A percentile compares a stretch with the other conserved stretches of the same genome.
Conservation (phyloP, 2,888 invertebrate genomes). For the Pandemis heparana region DNA sequence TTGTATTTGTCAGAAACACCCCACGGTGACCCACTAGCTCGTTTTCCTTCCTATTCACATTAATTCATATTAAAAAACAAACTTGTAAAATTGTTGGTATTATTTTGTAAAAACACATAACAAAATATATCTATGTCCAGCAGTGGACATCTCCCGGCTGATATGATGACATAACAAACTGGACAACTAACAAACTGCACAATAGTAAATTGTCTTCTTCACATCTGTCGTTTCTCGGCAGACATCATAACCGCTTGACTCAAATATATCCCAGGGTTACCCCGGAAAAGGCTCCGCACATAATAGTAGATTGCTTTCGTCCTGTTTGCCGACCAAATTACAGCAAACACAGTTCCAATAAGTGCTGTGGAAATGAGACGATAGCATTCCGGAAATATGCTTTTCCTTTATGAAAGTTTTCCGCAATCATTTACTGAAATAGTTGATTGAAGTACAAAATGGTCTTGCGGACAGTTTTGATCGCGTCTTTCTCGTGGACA, state of each 20-base stretch:
- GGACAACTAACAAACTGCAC: background rate
- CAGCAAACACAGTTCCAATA: slow-evolving; percentile 9
- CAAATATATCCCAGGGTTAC: background rate
- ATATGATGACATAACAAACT: background rate
- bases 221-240: background rate
- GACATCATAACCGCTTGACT: background rate
- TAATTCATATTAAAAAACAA: too few relatives aligned
- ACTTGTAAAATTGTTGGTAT: too few relatives aligned
- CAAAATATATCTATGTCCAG: too few relatives aligned
- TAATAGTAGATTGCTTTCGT: background rate
- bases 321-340: slow-evolving; percentile 14
- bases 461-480: too few relatives aligned
- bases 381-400: slow-evolving; percentile 6
- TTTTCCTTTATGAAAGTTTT: background rate
- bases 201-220: background rate
- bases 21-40: too few relatives aligned
- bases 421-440: background rate
- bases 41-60: too few relatives aligned
- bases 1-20: too few relatives aligned
- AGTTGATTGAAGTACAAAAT: background rate
- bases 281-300: slow-evolving; percentile 1
- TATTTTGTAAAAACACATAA: too few relatives aligned
- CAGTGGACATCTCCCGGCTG: too few relatives aligned
- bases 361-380: slow-evolving; percentile 1
- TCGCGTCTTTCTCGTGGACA: too few relatives aligned